phyloP scores from a whole-genome alignment of 2,888 invertebrate species.

The Sipha maydis region DNA sequence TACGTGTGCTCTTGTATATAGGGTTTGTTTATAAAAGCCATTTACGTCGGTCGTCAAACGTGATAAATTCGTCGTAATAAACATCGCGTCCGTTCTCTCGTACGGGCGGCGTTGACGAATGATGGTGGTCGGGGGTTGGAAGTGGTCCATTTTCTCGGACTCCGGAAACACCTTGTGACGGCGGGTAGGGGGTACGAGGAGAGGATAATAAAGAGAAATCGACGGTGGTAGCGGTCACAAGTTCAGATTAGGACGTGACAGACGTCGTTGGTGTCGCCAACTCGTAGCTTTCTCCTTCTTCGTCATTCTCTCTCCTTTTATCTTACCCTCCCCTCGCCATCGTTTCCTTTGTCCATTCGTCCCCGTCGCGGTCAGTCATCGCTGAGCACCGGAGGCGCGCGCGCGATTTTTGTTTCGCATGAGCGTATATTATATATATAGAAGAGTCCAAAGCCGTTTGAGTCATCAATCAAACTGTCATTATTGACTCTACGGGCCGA shows the following conservation, averaged over 20 bases:
- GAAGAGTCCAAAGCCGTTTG: slow-evolving; percentile 22
- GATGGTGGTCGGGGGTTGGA: not conserved
- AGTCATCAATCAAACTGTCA: slow-evolving; percentile 59
- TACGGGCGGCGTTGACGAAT: not conserved
- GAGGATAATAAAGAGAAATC: slow-evolving; percentile 56
- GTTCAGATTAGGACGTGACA: slow-evolving; percentile 52
- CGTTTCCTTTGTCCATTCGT: too few species aligned
- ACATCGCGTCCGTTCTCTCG: slow-evolving; percentile 5
- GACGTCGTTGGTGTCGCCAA: not conserved
- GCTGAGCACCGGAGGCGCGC: not conserved
- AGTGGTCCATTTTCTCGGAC: slow-evolving; percentile 1
- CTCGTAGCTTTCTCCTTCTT: not conserved
- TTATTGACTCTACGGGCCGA: not conserved
- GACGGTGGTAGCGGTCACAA: slow-evolving; percentile 11
- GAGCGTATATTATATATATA: slow-evolving; percentile 15
- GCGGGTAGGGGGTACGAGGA: not conserved
- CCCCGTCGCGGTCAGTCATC: not conserved
- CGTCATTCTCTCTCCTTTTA: not conserved
- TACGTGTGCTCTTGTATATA: not conserved
- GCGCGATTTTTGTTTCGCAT: slow-evolving; percentile 24
- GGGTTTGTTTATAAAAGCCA: slow-evolving; percentile 50
- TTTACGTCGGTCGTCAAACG: slow-evolving; percentile 13
- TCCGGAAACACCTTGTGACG: not conserved
- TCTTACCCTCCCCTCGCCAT: too few species aligned
- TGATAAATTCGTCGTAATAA: slow-evolving; percentile 51